Percentiles rank a stretch among this genome's conserved stretches.
phyloP scores from a whole-genome alignment of 2,797 vertebrate genomes.

The Borostomias antarcticus region DNA sequence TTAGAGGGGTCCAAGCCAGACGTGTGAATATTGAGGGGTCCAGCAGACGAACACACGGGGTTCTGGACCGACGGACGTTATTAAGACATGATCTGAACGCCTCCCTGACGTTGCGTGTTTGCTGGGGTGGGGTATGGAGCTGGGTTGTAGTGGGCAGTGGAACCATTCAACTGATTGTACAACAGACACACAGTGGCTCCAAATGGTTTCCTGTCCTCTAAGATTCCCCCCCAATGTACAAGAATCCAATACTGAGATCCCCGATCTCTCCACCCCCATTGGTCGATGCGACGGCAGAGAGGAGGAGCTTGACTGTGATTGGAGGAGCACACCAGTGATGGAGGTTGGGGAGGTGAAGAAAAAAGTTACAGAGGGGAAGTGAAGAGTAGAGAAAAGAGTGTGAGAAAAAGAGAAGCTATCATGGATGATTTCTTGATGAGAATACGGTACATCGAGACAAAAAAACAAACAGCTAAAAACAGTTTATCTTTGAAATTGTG shows the following conservation, averaged over 20 bases:
- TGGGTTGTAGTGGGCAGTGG: background rate
- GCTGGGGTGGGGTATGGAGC: too few relatives aligned
- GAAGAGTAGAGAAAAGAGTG: constrained; percentile 35
- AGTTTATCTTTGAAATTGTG: too few relatives aligned
- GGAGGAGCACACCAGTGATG: constrained; percentile 15
- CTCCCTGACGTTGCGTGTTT: too few relatives aligned
- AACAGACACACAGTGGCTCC: background rate
- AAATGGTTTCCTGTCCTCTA: constrained; percentile 2
- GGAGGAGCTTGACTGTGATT: background rate
- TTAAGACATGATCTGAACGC: too few relatives aligned
- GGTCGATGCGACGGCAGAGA: background rate
- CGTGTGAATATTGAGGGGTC: too few relatives aligned
- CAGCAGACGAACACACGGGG: too few relatives aligned
- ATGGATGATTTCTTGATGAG: too few relatives aligned
- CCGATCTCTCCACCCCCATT: background rate
- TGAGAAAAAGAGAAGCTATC: constrained; percentile 32
- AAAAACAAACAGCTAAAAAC: too few relatives aligned
- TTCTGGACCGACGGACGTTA: too few relatives aligned
- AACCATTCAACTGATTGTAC: background rate
- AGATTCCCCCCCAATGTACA: background rate
- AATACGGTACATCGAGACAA: too few relatives aligned
- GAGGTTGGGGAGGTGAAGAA: constrained; percentile 7
- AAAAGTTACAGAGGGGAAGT: constrained; percentile 42
- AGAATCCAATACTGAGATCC: background rate
- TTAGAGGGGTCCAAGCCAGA: too few relatives aligned